Base-by-base conservation (phyloP, 2,888 invertebrate species). In the Euclidia mi region DNA sequence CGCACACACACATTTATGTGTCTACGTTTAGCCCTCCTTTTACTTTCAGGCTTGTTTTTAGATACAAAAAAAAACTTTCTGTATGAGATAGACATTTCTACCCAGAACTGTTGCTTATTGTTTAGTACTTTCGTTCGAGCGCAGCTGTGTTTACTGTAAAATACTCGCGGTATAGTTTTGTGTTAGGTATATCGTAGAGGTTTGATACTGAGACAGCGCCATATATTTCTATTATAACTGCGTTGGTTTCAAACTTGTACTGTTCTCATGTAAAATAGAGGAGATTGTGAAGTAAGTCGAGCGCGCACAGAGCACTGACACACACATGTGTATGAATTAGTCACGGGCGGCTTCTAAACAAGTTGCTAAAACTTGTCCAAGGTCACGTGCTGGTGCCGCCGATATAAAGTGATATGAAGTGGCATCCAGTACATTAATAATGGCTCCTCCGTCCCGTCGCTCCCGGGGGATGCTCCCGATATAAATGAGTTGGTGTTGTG, bases 401-500 rank as follows among this genome's bases (percentile, higher is more conserved):
- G 71, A 57, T 63, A 57, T 31, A 37, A 31, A 47, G 43, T 64
- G 64, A 58, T 45, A 49, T 40, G 53, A 53, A 37, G 35, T 35
- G 65, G 51, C 60, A 41, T 60, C 51, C 51, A 47, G 40, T 49
- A 65, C 69, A 69, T 72, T 71, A 69, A 69, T 73, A 73, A 69
- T 53, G 70, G 50, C 56, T 25, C 20, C 20, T 25, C 20, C 42
- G n/a, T n/a, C n/a, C 40, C 34, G 25, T 12, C 9, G 42, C 31
- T 47, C 56, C 69, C 3, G 40, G 52, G 72, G 70, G 55, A 18
- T 59, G 15, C 45, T 25, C 31, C 38, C 34, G 50, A 55, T 71
- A 68, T 71, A 68, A 71, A 68, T 68, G 63, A 71, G 69, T 63
- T 55, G 45, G 63, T 63, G 64, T 71, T 64, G 56, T 50, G 58